Evolutionary conservation across 2,888 invertebrate genomes (phyloP).

Genomic region (Torymus texanus): DNA sequence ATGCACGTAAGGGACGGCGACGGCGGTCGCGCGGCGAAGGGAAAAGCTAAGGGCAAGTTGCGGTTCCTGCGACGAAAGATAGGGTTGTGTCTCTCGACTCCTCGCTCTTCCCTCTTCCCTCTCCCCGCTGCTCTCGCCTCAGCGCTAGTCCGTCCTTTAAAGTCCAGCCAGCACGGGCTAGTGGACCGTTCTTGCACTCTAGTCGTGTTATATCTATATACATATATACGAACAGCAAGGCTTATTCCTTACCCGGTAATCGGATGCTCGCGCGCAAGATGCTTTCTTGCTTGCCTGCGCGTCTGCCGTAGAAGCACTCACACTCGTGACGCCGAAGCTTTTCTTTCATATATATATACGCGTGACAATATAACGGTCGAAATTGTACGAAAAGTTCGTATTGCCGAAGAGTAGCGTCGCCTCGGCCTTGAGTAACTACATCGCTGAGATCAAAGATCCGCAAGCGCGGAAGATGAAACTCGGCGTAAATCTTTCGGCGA

Average conservation of each 20-base stretch:
- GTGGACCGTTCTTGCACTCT: neutral
- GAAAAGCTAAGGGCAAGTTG: constrained; percentile 68
- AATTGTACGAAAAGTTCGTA: constrained; percentile 40
- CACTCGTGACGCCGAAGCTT: neutral
- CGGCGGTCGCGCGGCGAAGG: constrained; percentile 61
- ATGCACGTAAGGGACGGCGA: constrained; percentile 53
- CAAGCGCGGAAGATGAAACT: constrained; percentile 46
- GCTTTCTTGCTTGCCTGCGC: constrained; percentile 20
- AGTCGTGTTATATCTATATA: no score
- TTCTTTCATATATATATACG: neutral
- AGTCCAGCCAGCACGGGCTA: neutral
- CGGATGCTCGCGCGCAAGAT: neutral
- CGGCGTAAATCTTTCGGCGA: constrained; percentile 54
- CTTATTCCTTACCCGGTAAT: neutral
- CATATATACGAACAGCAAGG: neutral
- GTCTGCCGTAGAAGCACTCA: neutral
- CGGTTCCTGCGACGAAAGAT: constrained; percentile 73
- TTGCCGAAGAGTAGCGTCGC: neutral
- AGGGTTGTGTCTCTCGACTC: constrained; percentile 67
- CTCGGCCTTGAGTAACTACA: neutral
- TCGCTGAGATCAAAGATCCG: constrained; percentile 46
- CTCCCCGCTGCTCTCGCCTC: neutral
- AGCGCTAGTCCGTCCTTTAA: constrained; percentile 4
- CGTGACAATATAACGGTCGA: constrained; percentile 29
- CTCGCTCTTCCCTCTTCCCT: constrained; percentile 21